Percentiles rank a stretch among this genome's conserved stretches.
Evolutionary conservation across 2,888 invertebrate genomes (phyloP).

Genomic region (Cylindroiulus punctatus): DNA sequence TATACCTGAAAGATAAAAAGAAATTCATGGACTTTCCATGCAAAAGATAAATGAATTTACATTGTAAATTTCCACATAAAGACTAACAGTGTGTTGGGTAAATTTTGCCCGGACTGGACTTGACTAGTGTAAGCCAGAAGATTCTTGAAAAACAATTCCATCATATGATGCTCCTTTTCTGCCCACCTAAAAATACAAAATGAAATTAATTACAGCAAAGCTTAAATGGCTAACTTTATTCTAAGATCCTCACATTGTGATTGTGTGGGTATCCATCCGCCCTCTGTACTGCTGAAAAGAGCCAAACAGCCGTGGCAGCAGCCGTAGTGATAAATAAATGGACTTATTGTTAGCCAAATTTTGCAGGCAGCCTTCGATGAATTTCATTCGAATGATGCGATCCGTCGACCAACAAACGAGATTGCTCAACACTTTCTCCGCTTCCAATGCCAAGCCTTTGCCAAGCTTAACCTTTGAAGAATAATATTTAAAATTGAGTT

Average conservation of each 20-base stretch:
- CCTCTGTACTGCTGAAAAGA: constrained; percentile 91
- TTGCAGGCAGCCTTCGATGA: constrained; percentile 92
- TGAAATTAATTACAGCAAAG: not conserved
- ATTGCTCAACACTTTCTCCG: constrained; percentile 90
- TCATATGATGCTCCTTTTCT: constrained; percentile 90
- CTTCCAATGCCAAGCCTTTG: constrained; percentile 90
- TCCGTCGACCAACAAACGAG: constrained; percentile 90
- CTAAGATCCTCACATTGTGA: constrained; percentile 72
- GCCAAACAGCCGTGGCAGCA: constrained; percentile 88
- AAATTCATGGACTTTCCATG: not conserved
- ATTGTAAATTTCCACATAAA: constrained; percentile 11
- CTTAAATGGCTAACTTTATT: not conserved
- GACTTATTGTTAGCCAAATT: constrained; percentile 89
- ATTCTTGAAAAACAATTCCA: constrained; percentile 90
- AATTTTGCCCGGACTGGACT: constrained; percentile 53
- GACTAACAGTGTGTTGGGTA: constrained; percentile 55
- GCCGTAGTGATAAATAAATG: constrained; percentile 86
- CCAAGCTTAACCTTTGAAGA: constrained; percentile 80
- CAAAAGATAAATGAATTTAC: not conserved
- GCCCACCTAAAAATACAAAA: constrained; percentile 74
- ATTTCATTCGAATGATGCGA: constrained; percentile 88
- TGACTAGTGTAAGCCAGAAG: constrained; percentile 76
- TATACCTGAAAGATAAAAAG: constrained; percentile 66
- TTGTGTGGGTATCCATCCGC: constrained; percentile 81
- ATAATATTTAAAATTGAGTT: not conserved